Percentiles rank a stretch among this genome's conserved stretches.
Evolutionary conservation across 2,797 vertebrate genomes (phyloP).

Genomic region (Petrocephalus sullivani): DNA sequence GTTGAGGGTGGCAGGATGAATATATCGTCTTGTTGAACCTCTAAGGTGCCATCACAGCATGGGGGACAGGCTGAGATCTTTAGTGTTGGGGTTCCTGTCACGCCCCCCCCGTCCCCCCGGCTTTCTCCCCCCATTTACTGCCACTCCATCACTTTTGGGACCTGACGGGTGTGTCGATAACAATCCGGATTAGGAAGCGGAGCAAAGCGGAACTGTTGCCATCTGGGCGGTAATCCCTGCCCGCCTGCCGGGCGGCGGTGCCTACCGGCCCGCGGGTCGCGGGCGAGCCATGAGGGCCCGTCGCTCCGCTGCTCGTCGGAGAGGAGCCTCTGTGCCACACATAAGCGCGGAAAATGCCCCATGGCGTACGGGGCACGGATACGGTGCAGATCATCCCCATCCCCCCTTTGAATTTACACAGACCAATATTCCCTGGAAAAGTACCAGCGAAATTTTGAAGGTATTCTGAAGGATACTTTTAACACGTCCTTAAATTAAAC

Average conservation of each 20-base stretch:
- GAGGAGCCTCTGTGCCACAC: not conserved
- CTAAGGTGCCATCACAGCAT: not conserved
- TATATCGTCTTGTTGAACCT: not conserved
- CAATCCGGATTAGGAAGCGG: conserved; percentile 1
- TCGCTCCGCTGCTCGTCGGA: not conserved
- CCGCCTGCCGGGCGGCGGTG: not conserved
- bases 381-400: not conserved
- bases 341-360: not conserved
- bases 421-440: not conserved
- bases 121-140: not conserved
- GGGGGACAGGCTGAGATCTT: not conserved
- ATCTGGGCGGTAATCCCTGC: conserved; percentile 13
- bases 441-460: not conserved
- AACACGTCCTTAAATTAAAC: not conserved
- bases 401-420: not conserved
- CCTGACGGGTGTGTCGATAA: not conserved
- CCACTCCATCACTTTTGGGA: not conserved
- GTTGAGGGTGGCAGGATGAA: not conserved
- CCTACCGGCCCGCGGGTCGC: not conserved
- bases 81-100: not conserved
- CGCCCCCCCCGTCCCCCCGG: not conserved
- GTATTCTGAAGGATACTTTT: not conserved
- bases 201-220: not conserved
- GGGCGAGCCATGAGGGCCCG: not conserved
- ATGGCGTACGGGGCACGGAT: not conserved